A percentile compares a stretch with the other conserved stretches of the same genome.
These are phyloP conservation scores for Lagocephalus sceleratus DNA, from an alignment of 2,797 vertebrate genomes.

Conservation along the genomic window DNA sequence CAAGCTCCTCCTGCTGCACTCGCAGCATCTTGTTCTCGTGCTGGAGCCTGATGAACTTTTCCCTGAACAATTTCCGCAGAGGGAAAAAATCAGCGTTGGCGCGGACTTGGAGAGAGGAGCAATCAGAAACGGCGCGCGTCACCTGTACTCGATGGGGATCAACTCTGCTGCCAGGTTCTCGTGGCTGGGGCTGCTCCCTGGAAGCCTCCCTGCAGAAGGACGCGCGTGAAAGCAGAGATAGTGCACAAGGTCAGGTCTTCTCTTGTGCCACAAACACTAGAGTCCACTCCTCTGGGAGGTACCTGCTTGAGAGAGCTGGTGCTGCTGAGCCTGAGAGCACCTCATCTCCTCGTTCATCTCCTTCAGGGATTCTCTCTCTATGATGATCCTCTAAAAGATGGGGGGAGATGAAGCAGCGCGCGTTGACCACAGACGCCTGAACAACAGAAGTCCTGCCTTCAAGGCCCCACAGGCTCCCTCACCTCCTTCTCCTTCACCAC, in stretches of 20 bases:
- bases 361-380: conserved; percentile 91
- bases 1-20: conserved; percentile 88
- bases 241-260: too few relatives aligned
- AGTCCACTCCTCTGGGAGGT: conserved; percentile 4
- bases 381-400: conserved; percentile 82
- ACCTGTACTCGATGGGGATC: conserved; percentile 93
- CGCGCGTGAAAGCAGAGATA: neutral
- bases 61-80: conserved; percentile 68
- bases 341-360: conserved; percentile 95
- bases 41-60: conserved; percentile 92
- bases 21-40: conserved; percentile 98
- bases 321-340: conserved; percentile 90
- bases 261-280: neutral
- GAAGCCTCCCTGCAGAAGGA: conserved; percentile 64
- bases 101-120: neutral
- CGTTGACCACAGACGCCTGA: neutral
- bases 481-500: conserved; percentile 95
- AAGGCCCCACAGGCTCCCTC: neutral
- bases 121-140: conserved; percentile 20
- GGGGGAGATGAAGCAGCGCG: neutral
- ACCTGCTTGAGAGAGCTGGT: conserved; percentile 91
- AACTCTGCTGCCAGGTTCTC: conserved; percentile 95
- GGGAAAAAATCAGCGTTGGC: neutral
- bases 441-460: neutral
- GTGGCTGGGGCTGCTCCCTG: conserved; percentile 78